Conservation (phyloP, 2,797 vertebrate genomes). For the Carapus acus region DNA sequence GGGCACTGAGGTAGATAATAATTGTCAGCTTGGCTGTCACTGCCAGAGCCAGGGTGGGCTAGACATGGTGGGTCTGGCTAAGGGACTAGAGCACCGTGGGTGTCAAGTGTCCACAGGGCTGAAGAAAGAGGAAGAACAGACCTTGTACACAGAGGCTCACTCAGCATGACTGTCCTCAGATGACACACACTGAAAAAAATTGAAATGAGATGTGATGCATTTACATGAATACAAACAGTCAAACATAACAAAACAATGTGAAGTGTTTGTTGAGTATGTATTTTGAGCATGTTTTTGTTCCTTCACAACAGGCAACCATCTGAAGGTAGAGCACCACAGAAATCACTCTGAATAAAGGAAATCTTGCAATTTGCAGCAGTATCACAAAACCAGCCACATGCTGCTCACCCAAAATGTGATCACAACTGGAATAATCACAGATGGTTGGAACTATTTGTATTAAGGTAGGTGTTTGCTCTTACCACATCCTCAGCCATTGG, state of each 20-base stretch:
- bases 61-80: constrained; percentile 49
- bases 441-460: constrained; percentile 2
- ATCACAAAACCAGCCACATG: constrained; percentile 9
- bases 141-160: constrained; percentile 4
- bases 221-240: neutral
- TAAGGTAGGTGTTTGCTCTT: constrained; percentile 36
- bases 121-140: constrained; percentile 11
- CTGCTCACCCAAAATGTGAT: too few species aligned
- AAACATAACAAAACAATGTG: too few species aligned
- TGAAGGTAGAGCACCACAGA: constrained; percentile 21
- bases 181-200: neutral
- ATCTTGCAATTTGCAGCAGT: constrained; percentile 1
- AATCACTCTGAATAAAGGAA: constrained; percentile 1
- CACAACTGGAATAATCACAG: neutral
- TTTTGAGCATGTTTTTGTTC: constrained; percentile 6
- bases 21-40: constrained; percentile 53
- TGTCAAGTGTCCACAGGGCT: constrained; percentile 28
- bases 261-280: too few species aligned
- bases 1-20: constrained; percentile 67
- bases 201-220: neutral
- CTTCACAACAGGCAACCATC: constrained; percentile 18
- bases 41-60: constrained; percentile 58
- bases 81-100: constrained; percentile 31
- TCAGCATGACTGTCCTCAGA: constrained; percentile 4
- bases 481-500: constrained; percentile 8